Evolutionary conservation across 2,797 vertebrate genomes (phyloP).

Genomic region (Cyprinella venusta): DNA sequence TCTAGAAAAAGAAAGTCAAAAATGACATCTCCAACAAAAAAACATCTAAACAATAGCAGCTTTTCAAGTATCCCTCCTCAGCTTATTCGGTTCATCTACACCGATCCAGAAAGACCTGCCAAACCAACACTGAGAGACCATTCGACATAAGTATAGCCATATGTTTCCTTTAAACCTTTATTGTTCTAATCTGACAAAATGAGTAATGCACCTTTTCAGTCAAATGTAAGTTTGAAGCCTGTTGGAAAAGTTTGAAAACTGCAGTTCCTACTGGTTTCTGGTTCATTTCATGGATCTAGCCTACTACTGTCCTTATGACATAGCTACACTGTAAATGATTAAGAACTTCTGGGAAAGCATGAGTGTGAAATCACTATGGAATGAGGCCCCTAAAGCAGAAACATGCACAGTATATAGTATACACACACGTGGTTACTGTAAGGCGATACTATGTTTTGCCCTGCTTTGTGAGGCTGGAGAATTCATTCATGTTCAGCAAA

Average conservation of each 20-base stretch:
- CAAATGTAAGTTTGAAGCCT: background rate
- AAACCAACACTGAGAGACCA: background rate
- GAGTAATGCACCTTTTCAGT: background rate
- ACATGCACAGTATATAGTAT: background rate
- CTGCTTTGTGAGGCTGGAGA: background rate
- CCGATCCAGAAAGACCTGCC: background rate
- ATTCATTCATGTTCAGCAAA: background rate
- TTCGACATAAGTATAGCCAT: background rate
- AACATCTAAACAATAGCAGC: background rate
- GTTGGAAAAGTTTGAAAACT: too few relatives aligned
- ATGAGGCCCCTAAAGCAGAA: conserved; percentile 18
- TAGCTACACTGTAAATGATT: background rate
- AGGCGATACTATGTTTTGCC: background rate
- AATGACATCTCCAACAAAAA: background rate
- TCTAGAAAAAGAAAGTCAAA: background rate
- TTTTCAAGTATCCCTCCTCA: background rate
- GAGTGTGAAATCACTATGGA: conserved; percentile 6
- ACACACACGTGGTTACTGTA: conserved; percentile 3
- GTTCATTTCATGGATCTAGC: background rate
- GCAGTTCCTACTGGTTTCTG: conserved; percentile 5
- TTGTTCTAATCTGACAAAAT: background rate
- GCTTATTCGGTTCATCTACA: background rate
- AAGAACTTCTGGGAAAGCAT: conserved; percentile 18
- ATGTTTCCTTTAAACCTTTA: background rate
- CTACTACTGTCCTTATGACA: conserved; percentile 1